Conservation (phyloP, 2,888 invertebrate genomes). For the Rhagonycha lutea region DNA sequence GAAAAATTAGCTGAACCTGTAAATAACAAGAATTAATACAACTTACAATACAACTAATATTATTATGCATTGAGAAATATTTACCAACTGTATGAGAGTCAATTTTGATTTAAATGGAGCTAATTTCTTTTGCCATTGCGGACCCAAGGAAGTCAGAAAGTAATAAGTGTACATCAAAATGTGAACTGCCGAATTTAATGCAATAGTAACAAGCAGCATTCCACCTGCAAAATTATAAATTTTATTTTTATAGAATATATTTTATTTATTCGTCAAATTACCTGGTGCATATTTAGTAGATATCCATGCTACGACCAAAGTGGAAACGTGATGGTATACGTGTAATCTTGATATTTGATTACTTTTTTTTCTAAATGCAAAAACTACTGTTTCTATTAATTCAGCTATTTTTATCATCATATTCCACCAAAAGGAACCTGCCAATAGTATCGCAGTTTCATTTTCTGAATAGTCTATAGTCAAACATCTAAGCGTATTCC, state of each 20-base stretch:
- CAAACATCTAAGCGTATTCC: conserved; percentile 67
- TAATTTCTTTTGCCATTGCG: conserved; percentile 59
- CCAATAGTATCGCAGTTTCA: conserved; percentile 62
- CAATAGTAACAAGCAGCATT: conserved; percentile 65
- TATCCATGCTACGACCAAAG: conserved; percentile 61
- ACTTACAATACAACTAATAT: too few species aligned
- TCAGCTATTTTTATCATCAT: conserved; percentile 68
- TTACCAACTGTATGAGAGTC: conserved; percentile 68
- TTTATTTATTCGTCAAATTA: neutral
- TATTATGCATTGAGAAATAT: neutral
- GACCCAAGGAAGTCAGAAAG: conserved; percentile 66
- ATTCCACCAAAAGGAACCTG: conserved; percentile 62
- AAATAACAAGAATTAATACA: neutral
- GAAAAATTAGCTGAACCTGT: neutral
- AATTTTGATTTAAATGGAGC: conserved; percentile 63
- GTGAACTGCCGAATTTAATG: conserved; percentile 71
- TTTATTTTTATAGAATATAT: neutral
- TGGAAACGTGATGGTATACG: conserved; percentile 69
- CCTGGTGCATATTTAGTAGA: conserved; percentile 12
- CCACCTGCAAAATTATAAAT: conserved; percentile 61
- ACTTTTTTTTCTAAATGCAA: conserved; percentile 68
- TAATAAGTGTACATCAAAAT: conserved; percentile 81
- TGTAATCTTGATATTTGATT: conserved; percentile 71
- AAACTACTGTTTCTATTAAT: conserved; percentile 69
- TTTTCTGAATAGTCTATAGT: conserved; percentile 71